Base-by-base conservation (phyloP, 2,888 invertebrate genomes). In the Mythimna pallens region DNA sequence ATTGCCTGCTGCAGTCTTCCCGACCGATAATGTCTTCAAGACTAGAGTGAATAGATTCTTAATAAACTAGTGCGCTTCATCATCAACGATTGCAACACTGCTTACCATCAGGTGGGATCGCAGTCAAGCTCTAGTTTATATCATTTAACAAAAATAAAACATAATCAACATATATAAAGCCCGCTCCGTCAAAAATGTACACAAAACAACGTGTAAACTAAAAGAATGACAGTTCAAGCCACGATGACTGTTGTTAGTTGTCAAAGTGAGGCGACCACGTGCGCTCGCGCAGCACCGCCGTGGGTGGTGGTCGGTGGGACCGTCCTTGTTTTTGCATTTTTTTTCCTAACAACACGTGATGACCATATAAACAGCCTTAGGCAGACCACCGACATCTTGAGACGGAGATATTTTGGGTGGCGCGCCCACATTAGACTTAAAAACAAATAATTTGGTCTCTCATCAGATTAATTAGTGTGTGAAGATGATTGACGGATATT, bases 291-390 rank as follows among this genome's bases (percentile, higher is more conserved):
- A 30, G 65, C 67, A 20, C 58, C 83, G 64, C 74, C 80, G 89
- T 90, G 90, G 90, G 90, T 91, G 91, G 91, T 79, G 78, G 50
- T 20, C 36, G 71, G 52, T 59, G 73, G 79, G 64, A 67, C 69
- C 73, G 73, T 64, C 67, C 69, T 68, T 55, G 82, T 85, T 83
- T 81, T 81, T 82, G 68, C 73, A 72, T 88, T 89, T 78, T 73
- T 89, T 86, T 86, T 63, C 89, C 86, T 90, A 88, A 88, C 84
- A 80, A 91, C 91, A 91, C 90, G 89, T 92, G 91, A 91, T 88
- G 85, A 69, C 81, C 87, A 83, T 89, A 81, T 89, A 91, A 90
- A 91, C 90, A 89, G 81, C 87, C 85, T 72, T 61, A 77, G 81
- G 82, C 81, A 75, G 87, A 87, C 89, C 88, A 87, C 88, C 88